phyloP scores from a whole-genome alignment of 2,113 vertebrate species.

The Nothoprocta pentlandii region DNA sequence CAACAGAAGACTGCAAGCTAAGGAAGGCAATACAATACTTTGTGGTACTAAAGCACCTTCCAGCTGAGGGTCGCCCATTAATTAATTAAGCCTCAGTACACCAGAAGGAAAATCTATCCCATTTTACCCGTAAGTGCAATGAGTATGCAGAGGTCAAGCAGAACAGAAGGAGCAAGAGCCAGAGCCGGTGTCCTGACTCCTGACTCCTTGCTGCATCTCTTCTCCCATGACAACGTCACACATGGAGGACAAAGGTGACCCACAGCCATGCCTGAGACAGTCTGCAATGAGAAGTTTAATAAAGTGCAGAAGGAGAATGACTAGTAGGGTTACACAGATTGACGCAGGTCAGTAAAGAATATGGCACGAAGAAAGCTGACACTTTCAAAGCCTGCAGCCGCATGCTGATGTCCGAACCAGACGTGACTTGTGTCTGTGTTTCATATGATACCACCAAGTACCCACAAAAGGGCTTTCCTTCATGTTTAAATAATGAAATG shows the following conservation, averaged over 20 bases:
- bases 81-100: conserved; percentile 65
- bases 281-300: not conserved
- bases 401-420: conserved; percentile 40
- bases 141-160: conserved; percentile 50
- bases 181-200: conserved; percentile 35
- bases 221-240: not conserved
- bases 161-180: conserved; percentile 38
- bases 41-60: conserved; percentile 59
- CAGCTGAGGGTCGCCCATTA: conserved; percentile 67
- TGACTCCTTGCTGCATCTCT: conserved; percentile 39
- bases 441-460: conserved; percentile 53
- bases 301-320: not conserved
- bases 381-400: conserved; percentile 7
- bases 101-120: conserved; percentile 72
- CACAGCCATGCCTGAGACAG: not conserved
- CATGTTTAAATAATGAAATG: conserved; percentile 81
- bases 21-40: conserved; percentile 58
- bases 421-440: conserved; percentile 48
- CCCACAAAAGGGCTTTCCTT: conserved; percentile 73
- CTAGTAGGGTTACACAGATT: conserved; percentile 43
- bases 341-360: conserved; percentile 20
- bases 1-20: not conserved
- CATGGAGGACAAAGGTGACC: not conserved
- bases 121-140: conserved; percentile 60
- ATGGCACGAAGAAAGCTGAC: conserved; percentile 58